Evolutionary conservation across 2,888 invertebrate species (phyloP).

Genomic region (Cistogaster globosa): DNA sequence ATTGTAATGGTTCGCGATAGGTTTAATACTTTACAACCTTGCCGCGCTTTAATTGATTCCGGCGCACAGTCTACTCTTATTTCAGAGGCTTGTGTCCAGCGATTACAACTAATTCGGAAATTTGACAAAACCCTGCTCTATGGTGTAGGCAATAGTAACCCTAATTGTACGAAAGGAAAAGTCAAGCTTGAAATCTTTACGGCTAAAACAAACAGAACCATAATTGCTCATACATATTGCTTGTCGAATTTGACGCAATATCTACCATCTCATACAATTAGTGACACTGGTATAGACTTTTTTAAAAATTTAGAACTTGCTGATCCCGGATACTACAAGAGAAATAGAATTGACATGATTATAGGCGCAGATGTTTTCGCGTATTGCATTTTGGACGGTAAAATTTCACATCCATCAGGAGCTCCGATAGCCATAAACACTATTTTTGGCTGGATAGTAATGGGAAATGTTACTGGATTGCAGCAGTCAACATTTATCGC

Average conservation of each 20-base stretch:
- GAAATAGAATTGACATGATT: conserved; percentile 41
- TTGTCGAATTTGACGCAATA: conserved; percentile 49
- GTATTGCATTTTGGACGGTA: conserved; percentile 32
- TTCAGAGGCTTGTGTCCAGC: conserved; percentile 58
- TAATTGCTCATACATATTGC: conserved; percentile 44
- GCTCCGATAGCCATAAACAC: conserved; percentile 57
- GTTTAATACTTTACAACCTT: conserved; percentile 34
- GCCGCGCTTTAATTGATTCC: conserved; percentile 62
- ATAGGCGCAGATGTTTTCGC: conserved; percentile 52
- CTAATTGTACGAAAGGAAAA: conserved; percentile 46
- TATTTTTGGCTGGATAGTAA: conserved; percentile 62
- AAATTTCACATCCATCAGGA: conserved; percentile 55
- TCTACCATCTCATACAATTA: conserved; percentile 32
- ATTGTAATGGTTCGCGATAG: conserved; percentile 40
- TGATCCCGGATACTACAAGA: conserved; percentile 37
- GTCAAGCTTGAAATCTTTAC: conserved; percentile 35
- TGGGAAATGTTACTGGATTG: conserved; percentile 36
- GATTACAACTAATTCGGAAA: conserved; percentile 40
- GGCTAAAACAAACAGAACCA: not conserved
- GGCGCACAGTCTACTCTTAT: conserved; percentile 62
- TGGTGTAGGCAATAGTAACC: conserved; percentile 48
- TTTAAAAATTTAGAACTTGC: conserved; percentile 46
- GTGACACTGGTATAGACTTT: conserved; percentile 15
- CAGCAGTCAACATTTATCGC: conserved; percentile 24
- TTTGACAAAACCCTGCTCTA: conserved; percentile 53